Conservation (phyloP, 2,113 vertebrate species). For the Grantiella picta region DNA sequence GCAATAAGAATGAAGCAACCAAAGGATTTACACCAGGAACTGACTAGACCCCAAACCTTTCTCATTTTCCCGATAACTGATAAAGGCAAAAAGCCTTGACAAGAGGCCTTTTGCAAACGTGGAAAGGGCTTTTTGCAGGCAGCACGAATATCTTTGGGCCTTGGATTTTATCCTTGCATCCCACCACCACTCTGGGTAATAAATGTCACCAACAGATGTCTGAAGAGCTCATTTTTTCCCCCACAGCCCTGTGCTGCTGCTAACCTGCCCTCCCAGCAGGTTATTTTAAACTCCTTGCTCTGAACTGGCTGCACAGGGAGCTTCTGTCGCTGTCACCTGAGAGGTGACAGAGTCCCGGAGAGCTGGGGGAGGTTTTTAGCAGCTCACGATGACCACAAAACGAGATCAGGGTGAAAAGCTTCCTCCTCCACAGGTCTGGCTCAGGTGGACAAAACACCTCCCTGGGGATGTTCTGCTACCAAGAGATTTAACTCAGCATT, state of each 20-base stretch:
- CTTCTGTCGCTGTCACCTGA: background rate
- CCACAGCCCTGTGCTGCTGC: background rate
- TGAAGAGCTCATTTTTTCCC: background rate
- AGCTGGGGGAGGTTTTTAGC: background rate
- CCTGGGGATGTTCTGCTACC: background rate
- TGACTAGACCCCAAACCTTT: background rate
- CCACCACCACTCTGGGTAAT: background rate
- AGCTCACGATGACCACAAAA: background rate
- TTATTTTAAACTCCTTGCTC: background rate
- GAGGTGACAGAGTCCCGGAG: background rate
- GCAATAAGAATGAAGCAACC: background rate
- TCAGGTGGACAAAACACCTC: background rate
- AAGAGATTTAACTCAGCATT: background rate
- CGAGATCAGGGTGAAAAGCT: background rate
- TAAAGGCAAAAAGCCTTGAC: background rate
- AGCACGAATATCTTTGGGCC: background rate
- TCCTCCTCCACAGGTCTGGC: background rate
- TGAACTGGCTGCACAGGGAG: background rate
- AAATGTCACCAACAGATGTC: background rate
- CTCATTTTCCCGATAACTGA: background rate
- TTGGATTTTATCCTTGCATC: background rate
- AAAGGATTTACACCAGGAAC: background rate
- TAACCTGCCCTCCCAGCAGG: background rate
- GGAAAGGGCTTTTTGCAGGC: background rate
- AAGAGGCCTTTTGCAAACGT: background rate